Conservation (phyloP, 2,888 invertebrate genomes). For the Drosophila leonis region DNA sequence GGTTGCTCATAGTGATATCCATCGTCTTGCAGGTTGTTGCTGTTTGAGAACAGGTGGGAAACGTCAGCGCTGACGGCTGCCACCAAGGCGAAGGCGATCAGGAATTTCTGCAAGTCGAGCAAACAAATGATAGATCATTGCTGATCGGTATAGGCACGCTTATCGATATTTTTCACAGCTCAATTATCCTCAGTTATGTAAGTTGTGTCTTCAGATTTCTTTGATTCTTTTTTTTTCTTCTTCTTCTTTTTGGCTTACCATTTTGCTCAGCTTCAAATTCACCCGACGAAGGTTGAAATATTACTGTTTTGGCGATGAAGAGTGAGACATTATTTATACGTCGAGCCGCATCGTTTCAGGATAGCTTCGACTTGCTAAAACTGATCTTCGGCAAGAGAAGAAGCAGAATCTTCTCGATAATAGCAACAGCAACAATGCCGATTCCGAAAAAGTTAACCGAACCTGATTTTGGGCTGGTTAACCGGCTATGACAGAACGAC, state of each 20-base stretch:
- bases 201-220: conserved; percentile 29
- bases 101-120: conserved; percentile 73
- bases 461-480: conserved; percentile 76
- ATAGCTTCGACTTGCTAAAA: conserved; percentile 62
- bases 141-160: conserved; percentile 1
- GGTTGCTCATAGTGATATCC: conserved; percentile 79
- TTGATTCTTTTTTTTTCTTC: conserved; percentile 46
- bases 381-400: conserved; percentile 42
- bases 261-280: conserved; percentile 78
- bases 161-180: conserved; percentile 17
- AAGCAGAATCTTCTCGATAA: conserved; percentile 75
- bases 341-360: conserved; percentile 73
- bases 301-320: conserved; percentile 78
- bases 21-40: conserved; percentile 81
- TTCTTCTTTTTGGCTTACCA: conserved; percentile 77
- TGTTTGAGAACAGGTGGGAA: conserved; percentile 80
- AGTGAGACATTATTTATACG: conserved; percentile 83
- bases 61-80: conserved; percentile 82
- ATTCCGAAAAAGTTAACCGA: conserved; percentile 62
- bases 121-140: conserved; percentile 6
- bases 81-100: conserved; percentile 79
- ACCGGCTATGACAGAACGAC: conserved; percentile 80
- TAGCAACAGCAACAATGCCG: conserved; percentile 30
- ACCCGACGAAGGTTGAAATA: conserved; percentile 81
- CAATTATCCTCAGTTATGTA: conserved; percentile 55